Base-by-base conservation (phyloP, 2,113 vertebrate species). In the Pandion haliaetus region DNA sequence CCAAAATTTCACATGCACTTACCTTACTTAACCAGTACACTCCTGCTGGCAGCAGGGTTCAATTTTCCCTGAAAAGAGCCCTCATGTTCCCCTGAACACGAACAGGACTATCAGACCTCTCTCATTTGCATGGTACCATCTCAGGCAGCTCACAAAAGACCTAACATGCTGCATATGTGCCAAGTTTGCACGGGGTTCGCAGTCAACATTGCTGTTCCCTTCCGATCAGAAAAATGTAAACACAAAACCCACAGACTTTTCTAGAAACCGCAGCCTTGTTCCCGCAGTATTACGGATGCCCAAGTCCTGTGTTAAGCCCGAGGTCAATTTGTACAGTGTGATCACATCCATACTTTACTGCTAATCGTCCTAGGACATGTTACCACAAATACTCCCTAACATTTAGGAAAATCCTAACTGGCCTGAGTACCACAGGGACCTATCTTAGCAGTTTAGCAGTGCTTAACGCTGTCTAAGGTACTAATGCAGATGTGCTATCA, bases 111-210 rank as follows among this genome's bases (percentile, higher is more conserved):
- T 38, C 58, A 72, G 34, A 52, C 5, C n/a, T n/a, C 52, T 83
- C 7, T 32, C 4, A 36, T 42, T 50, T 86, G 5, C 32, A 28
- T 32, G 9, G 26, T 28, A 40, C 19, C 5, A 10, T 73, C 65
- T 50, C 40, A 91, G 38, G 20, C 6, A 40, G 3, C 4, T 82
- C 45, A 63, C 19, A 36, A n/a, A 88, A 61, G 73, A 13, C 5
- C 21, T 52, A 38, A 71, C 16, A 21, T 2, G 0, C 45, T 66
- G 38, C 36, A 38, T 26, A 40, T 0, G 0, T 23, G 12, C 16
- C 58, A 21, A 18, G 3, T 66, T 83, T 71, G 26, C 42, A n/a
- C 4, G 49, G 24, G 34, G 17, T 67, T 42, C 42, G 29, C 32
- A 55, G 23, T 16, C 45, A 74, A 50, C 34, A 28, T 9, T 70